These are phyloP conservation scores for western clawed frog (Xenopus tropicalis) DNA, from an alignment of 2,113 vertebrate genomes.

Conservation along the genomic window UCB_Xtro_10.0 CM004452.2:42095501-42096000, in stretches of 20 bases:
- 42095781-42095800: slow-evolving; percentile 9
- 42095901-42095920: no score
- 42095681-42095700: slow-evolving; percentile 7
- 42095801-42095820: slow-evolving; percentile 4
- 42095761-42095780: slow-evolving; percentile 34
- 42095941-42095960: no score
- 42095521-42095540: neutral
- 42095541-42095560: slow-evolving; percentile 9
- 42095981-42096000: no score
- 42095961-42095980: no score
- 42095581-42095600: slow-evolving; percentile 16
- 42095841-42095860: neutral
- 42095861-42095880: no score
- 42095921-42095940: no score
- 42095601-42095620: slow-evolving; percentile 40
- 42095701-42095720: slow-evolving; percentile 22
- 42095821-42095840: neutral
- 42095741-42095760: slow-evolving; percentile 37
- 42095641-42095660: slow-evolving; percentile 39
- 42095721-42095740: slow-evolving; percentile 38
- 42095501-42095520: neutral
- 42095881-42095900: no score
- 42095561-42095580: slow-evolving; percentile 31
- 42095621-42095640: slow-evolving; percentile 35
- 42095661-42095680: slow-evolving; percentile 27